Conservation (phyloP, 2,888 invertebrate species). For the Auanema sp. region DNA sequence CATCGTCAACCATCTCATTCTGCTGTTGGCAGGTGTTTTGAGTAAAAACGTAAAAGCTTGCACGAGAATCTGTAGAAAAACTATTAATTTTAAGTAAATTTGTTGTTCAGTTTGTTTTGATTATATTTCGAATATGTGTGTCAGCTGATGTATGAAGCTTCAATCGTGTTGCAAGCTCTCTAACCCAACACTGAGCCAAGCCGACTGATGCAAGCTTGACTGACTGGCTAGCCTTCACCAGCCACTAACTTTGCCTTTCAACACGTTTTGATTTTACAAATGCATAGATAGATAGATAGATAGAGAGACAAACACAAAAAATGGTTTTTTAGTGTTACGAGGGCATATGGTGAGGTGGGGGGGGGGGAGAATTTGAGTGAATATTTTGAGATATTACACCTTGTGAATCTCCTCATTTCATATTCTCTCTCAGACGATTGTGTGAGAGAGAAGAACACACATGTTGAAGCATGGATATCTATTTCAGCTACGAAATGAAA, state of each 20-base stretch:
- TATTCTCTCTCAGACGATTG: background rate
- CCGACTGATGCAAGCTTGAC: too few relatives aligned
- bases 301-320: background rate
- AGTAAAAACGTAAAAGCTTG: conserved; percentile 16
- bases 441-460: conserved; percentile 2
- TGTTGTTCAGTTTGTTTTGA: background rate
- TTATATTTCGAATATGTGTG: too few relatives aligned
- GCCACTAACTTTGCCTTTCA: too few relatives aligned
- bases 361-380: background rate
- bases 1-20: conserved; percentile 7
- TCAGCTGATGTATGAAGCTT: background rate
- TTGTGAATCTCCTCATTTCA: conserved; percentile 4
- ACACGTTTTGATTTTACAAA: too few relatives aligned
- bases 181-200: too few relatives aligned
- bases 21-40: conserved; percentile 1
- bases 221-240: too few relatives aligned
- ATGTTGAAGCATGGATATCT: background rate
- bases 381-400: background rate
- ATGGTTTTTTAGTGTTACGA: background rate
- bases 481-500: conserved; percentile 1
- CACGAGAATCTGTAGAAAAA: conserved; percentile 9
- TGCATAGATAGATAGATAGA: too few relatives aligned
- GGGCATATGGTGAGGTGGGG: background rate
- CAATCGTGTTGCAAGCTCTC: conserved; percentile 9
- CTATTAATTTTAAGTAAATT: conserved; percentile 3